Evolutionary conservation across 2,113 vertebrate species (phyloP), one percentile per base, ranked within the genome.

Genomic region (Eira barbara): DNA sequence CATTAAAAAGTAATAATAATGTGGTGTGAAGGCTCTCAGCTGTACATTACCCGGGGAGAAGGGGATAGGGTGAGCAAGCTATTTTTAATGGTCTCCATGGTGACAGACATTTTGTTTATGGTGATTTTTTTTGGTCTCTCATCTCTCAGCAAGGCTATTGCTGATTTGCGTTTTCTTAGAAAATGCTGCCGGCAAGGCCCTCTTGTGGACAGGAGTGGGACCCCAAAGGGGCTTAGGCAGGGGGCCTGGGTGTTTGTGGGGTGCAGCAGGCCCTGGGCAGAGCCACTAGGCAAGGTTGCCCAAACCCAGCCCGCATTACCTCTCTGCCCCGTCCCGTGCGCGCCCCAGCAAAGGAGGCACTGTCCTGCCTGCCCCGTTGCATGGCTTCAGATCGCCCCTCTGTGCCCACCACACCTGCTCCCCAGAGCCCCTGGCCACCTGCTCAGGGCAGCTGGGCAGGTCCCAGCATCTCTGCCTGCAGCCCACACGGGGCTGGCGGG

Each of bases 61-160:
- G 97, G 91, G 95, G 98, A 96, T 97, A 97, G 98, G 83, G 52
- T 84, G 97, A 97, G 98, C 97, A 86, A 98, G 98, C 99, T 99
- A 98, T 99, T 99, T 99, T 98, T 99, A 99, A 99, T 98, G 98
- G 98, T 99, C 98, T 98, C 98, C 98, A 98, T 98, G 98, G 99
- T 91, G 97, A 99, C 98, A 0, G 98, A 97, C 91, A 95, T 89
- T 99, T 99, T 99, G 98, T 99, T 99, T 99, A 99, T 98, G 97
- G 98, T 97, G 97, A 98, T 18, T 98, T 98, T 97, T 98, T 79
- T 94, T 92, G 91, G 96, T 94, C 98, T 97, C 97, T 97, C 92
- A 89, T 96, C 96, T 96, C 93, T 96, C 97, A 96, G 97, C 8
- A 89, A 98, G 97, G 98, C 98, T 90, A 73, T 97, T 96, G 98